These are phyloP conservation scores for Alviniconcha marisindica DNA, from an alignment of 1,140 invertebrate species.

Conservation along the genomic window DNA sequence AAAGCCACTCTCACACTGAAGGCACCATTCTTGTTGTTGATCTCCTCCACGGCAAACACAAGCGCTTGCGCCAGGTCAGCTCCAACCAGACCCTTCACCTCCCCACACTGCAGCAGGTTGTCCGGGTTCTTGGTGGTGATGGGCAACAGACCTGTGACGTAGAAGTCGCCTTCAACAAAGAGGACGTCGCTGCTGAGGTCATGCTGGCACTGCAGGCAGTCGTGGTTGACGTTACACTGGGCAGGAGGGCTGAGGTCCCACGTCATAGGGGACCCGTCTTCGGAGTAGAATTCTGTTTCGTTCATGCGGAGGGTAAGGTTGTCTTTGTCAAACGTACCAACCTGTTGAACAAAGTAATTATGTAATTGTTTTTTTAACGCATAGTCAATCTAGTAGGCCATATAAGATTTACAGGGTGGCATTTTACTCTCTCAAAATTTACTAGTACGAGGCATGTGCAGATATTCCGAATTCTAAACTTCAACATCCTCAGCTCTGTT, in stretches of 20 bases:
- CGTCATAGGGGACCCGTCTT: not conserved
- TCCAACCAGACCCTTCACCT: not conserved
- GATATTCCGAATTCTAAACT: too few species aligned
- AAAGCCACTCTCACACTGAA: conserved; percentile 66
- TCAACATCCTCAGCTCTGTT: too few species aligned
- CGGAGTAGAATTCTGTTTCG: not conserved
- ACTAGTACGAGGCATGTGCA: too few species aligned
- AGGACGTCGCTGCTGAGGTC: conserved; percentile 22
- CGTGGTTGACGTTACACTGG: conserved; percentile 16
- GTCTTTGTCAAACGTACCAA: not conserved
- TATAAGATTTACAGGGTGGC: too few species aligned
- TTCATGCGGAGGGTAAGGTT: not conserved
- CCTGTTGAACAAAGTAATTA: too few species aligned
- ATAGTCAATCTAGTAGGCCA: too few species aligned
- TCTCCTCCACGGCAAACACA: conserved; percentile 3
- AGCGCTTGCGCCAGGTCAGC: conserved; percentile 20
- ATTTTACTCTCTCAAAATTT: too few species aligned
- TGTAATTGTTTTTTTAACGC: too few species aligned
- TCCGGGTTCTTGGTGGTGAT: not conserved
- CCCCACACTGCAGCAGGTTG: not conserved
- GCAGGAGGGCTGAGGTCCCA: not conserved
- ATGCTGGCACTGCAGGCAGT: not conserved
- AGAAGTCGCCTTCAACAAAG: conserved; percentile 22
- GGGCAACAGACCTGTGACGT: conserved; percentile 11
- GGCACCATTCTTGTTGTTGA: not conserved